These are phyloP conservation scores for Sorex araneus DNA, from an alignment of 2,113 vertebrate genomes.

Conservation along the genomic window DNA sequence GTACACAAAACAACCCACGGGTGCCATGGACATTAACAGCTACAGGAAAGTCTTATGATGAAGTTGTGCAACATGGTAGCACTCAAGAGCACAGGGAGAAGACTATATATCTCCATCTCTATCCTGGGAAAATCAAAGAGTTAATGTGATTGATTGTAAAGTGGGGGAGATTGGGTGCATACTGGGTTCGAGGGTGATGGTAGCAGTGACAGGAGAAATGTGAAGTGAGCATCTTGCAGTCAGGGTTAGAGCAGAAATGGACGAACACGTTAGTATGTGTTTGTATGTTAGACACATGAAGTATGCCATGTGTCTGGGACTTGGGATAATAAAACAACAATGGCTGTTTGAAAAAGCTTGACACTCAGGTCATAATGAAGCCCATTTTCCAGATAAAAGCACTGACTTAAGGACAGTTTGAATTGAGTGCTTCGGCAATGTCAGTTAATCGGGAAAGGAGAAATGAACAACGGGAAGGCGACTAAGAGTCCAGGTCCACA, in stretches of 20 bases:
- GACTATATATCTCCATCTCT: background rate
- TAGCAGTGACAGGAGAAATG: background rate
- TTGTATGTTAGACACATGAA: too few species aligned
- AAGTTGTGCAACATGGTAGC: background rate
- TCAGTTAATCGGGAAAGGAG: background rate
- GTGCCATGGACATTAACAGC: background rate
- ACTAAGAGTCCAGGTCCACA: background rate
- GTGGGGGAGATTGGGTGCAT: background rate
- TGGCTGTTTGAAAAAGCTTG: background rate
- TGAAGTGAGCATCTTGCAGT: fast-evolving
- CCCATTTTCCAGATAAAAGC: background rate
- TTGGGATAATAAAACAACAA: background rate
- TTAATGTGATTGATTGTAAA: background rate
- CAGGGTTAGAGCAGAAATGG: background rate
- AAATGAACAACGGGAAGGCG: background rate
- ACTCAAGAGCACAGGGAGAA: fast-evolving
- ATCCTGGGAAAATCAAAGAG: background rate
- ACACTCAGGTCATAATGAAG: background rate
- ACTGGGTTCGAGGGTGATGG: background rate
- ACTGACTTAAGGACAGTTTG: background rate
- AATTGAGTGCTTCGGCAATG: background rate
- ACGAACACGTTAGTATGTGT: too few species aligned
- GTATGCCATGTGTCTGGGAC: fast-evolving
- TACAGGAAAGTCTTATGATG: background rate
- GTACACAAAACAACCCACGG: too few species aligned